phyloP scores from a whole-genome alignment of 2,113 vertebrate genomes.

The Nansenia antarctica region DNA sequence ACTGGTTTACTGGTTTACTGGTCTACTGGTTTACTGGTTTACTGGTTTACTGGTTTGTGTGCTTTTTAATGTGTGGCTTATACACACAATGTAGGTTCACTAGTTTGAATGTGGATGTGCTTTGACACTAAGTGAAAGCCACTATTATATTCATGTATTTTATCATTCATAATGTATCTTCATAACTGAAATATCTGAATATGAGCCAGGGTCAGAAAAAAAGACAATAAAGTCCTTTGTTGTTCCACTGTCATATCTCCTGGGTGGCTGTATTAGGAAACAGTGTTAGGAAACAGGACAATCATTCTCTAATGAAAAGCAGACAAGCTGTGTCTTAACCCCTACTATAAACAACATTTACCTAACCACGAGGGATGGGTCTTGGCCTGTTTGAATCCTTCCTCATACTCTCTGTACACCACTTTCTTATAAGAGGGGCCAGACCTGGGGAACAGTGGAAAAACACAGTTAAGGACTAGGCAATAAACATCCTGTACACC shows the following conservation, averaged over 20 bases:
- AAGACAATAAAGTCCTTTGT: background rate
- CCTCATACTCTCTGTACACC: conserved; percentile 90
- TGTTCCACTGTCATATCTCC: too few species aligned
- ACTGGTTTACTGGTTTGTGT: too few species aligned
- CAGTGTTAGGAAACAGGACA: background rate
- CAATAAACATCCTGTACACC: background rate
- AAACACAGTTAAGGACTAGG: conserved; percentile 9
- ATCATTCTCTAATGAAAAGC: conserved; percentile 6
- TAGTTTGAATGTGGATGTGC: too few species aligned
- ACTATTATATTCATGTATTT: background rate
- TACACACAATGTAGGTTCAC: too few species aligned
- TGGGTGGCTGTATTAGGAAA: background rate
- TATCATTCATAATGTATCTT: background rate
- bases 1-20: too few species aligned
- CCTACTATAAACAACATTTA: conserved; percentile 61
- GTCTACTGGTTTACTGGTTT: too few species aligned
- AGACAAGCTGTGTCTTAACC: background rate
- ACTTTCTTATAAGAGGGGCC: conserved; percentile 85
- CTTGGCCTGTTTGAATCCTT: conserved; percentile 83
- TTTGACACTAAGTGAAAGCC: background rate
- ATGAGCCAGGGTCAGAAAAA: background rate
- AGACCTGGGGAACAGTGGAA: conserved; percentile 47
- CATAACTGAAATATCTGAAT: too few species aligned
- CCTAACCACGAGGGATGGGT: conserved; percentile 79
- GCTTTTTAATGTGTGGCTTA: too few species aligned